Evolutionary conservation across 1,140 invertebrate genomes (phyloP).

Genomic region (Hyposmocoma kahamanoa): DNA sequence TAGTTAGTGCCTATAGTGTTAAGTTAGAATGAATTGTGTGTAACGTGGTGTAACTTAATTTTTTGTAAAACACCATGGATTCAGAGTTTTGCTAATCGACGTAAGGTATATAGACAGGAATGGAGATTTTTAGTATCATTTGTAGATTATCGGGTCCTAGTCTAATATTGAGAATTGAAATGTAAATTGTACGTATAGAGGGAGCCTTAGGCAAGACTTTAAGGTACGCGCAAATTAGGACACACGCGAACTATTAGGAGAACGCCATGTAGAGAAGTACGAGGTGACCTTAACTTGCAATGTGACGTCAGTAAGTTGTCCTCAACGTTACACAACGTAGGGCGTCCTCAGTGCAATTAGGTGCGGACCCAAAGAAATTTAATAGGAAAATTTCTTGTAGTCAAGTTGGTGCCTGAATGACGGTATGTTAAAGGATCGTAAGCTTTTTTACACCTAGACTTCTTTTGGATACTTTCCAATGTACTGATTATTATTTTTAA

Average conservation of each 20-base stretch:
- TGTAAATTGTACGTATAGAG: background rate
- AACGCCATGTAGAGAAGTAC: too few species aligned
- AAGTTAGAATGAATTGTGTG: conserved; percentile 55
- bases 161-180: conserved; percentile 17
- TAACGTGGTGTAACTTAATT: conserved; percentile 24
- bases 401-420: conserved; percentile 66
- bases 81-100: conserved; percentile 23
- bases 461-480: conserved; percentile 57
- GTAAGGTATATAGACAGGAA: conserved; percentile 7
- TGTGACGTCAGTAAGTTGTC: too few species aligned
- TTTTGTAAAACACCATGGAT: conserved; percentile 22
- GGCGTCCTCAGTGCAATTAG: too few species aligned
- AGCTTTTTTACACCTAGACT: conserved; percentile 30
- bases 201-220: conserved; percentile 14
- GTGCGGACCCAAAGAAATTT: conserved; percentile 40
- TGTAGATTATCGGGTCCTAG: conserved; percentile 18
- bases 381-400: conserved; percentile 61
- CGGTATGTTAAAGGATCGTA: conserved; percentile 35
- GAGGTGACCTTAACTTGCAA: too few species aligned
- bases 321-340: too few species aligned
- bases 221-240: background rate
- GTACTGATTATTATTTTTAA: conserved; percentile 68
- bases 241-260: too few species aligned
- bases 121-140: conserved; percentile 23
- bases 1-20: conserved; percentile 66